phyloP scores from a whole-genome alignment of 1,140 invertebrate species.

The Bilobella aurantiaca region DNA sequence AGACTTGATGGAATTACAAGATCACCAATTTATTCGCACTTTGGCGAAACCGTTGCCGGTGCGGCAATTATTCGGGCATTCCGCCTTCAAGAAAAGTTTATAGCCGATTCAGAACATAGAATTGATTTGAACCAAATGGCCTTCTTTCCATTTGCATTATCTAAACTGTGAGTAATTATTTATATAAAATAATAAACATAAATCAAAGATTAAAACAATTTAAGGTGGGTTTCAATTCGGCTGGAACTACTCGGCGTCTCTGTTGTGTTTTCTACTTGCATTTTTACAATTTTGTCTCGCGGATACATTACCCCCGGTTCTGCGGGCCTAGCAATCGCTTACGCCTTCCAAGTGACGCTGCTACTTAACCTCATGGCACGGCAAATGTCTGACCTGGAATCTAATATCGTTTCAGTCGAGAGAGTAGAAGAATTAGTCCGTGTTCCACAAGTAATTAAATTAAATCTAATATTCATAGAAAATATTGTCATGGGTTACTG shows the following conservation, averaged over 20 bases:
- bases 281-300: conserved; percentile 71
- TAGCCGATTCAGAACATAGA: conserved; percentile 64
- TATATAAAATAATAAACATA: not conserved
- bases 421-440: conserved; percentile 50
- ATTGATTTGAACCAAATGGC: conserved; percentile 80
- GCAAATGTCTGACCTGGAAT: conserved; percentile 52
- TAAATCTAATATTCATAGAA: not conserved
- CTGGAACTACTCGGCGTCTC: conserved; percentile 86
- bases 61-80: conserved; percentile 68
- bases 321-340: conserved; percentile 80
- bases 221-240: conserved; percentile 48
- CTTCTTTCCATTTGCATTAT: conserved; percentile 75
- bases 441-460: conserved; percentile 36
- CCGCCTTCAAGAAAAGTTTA: conserved; percentile 62
- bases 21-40: conserved; percentile 96
- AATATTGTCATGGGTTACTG: not conserved
- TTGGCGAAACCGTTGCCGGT: conserved; percentile 68
- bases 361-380: conserved; percentile 51
- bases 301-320: conserved; percentile 57
- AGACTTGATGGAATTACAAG: conserved; percentile 87
- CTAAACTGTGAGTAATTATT: conserved; percentile 48
- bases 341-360: conserved; percentile 60
- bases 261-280: conserved; percentile 76
- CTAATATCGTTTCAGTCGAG: conserved; percentile 55
- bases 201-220: conserved; percentile 32